phyloP scores from a whole-genome alignment of 2,113 vertebrate genomes.

The Oceanites oceanicus region DNA sequence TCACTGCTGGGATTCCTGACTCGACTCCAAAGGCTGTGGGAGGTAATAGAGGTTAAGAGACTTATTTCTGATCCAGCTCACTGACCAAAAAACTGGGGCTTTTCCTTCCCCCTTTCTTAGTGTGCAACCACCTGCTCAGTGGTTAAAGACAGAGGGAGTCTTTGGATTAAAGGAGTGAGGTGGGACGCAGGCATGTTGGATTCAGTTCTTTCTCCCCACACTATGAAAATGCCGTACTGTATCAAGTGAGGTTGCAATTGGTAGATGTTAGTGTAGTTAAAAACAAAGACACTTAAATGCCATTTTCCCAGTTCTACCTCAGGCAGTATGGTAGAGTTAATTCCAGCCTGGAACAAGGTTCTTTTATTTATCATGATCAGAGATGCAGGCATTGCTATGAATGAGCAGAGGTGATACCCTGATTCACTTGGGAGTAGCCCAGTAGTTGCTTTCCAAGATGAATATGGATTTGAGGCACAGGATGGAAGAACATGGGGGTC shows the following conservation, averaged over 20 bases:
- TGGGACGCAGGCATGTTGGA: neutral
- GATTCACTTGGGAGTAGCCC: neutral
- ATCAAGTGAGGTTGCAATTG: neutral
- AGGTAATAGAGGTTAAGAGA: neutral
- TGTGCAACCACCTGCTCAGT: neutral
- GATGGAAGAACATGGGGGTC: neutral
- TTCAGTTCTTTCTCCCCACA: neutral
- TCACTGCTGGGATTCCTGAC: neutral
- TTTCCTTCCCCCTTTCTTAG: neutral
- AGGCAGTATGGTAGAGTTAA: neutral
- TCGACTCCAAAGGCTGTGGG: neutral
- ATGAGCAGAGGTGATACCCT: neutral
- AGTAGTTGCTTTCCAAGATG: neutral
- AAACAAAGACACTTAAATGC: neutral
- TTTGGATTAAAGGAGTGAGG: neutral
- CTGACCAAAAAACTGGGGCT: neutral
- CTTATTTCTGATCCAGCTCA: neutral
- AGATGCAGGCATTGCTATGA: neutral
- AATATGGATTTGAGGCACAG: neutral
- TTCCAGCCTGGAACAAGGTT: neutral
- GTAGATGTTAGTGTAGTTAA: neutral
- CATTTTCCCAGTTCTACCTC: neutral
- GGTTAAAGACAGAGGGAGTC: neutral
- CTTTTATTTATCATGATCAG: neutral
- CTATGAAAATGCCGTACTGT: neutral